These are phyloP conservation scores for Phoenoteleia sp. DNA, from an alignment of 2,888 invertebrate species.

Conservation along the genomic window DNA sequence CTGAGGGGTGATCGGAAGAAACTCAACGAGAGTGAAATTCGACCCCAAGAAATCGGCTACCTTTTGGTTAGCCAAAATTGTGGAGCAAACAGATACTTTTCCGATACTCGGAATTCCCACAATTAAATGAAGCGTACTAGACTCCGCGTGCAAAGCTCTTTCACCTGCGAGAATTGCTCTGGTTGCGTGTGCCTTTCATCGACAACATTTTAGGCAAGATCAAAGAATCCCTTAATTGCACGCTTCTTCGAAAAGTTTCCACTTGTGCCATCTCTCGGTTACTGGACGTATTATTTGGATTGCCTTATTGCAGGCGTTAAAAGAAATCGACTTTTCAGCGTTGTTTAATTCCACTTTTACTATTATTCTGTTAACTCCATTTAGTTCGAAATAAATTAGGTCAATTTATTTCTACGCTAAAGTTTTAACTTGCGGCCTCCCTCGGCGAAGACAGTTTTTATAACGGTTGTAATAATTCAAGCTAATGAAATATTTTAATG, in stretches of 20 bases:
- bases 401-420: slow-evolving; percentile 23
- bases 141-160: slow-evolving; percentile 77
- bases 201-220: slow-evolving; percentile 84
- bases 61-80: slow-evolving; percentile 74
- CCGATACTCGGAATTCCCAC: slow-evolving; percentile 81
- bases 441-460: slow-evolving; percentile 6
- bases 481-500: too few species aligned
- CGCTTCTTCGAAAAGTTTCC: slow-evolving; percentile 73
- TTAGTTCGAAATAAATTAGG: slow-evolving; percentile 46
- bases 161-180: slow-evolving; percentile 84
- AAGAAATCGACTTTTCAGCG: slow-evolving; percentile 46
- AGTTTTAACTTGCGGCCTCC: slow-evolving; percentile 9
- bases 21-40: slow-evolving; percentile 60
- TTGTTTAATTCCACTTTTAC: slow-evolving; percentile 54
- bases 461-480: too few species aligned
- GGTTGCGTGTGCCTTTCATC: slow-evolving; percentile 83
- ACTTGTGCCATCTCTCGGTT: slow-evolving; percentile 78
- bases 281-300: slow-evolving; percentile 75
- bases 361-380: slow-evolving; percentile 44
- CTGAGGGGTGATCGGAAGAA: slow-evolving; percentile 44
- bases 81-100: slow-evolving; percentile 71
- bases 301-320: slow-evolving; percentile 60
- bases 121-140: slow-evolving; percentile 84
- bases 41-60: slow-evolving; percentile 68
- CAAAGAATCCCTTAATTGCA: slow-evolving; percentile 84